Percentiles rank a stretch among this genome's conserved stretches.
Evolutionary conservation across 2,888 invertebrate genomes (phyloP).

Genomic region (Agrotis clavis): DNA sequence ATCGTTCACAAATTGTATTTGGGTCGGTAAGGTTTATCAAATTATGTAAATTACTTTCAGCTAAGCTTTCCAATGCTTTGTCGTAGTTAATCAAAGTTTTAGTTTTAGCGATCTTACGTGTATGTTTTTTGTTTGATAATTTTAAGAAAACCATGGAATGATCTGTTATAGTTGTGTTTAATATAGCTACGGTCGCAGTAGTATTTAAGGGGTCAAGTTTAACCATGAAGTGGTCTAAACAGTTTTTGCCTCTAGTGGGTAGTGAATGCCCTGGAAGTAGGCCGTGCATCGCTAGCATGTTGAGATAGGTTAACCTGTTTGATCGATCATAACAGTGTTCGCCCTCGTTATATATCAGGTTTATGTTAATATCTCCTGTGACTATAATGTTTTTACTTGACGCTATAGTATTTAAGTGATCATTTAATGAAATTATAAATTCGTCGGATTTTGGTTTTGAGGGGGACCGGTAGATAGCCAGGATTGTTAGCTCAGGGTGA

Average conservation of each 20-base stretch:
- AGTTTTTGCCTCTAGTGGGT: not conserved
- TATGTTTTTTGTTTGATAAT: not conserved
- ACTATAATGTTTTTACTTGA: not conserved
- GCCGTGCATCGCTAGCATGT: constrained; percentile 7
- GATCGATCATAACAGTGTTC: not conserved
- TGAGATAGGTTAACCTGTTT: constrained; percentile 3
- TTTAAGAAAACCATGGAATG: constrained; percentile 4
- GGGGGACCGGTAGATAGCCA: constrained; percentile 7
- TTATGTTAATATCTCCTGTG: not conserved
- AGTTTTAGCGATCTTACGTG: too few species aligned
- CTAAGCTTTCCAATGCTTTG: too few species aligned
- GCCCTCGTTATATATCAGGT: not conserved
- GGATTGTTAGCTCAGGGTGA: not conserved
- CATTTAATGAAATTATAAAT: not conserved
- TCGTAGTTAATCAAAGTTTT: too few species aligned
- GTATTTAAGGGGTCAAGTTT: not conserved
- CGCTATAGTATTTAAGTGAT: not conserved
- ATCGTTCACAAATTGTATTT: not conserved
- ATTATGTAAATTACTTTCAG: not conserved
- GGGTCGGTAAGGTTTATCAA: not conserved
- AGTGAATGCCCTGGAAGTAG: constrained; percentile 5
- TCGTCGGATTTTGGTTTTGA: not conserved
- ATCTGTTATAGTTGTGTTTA: not conserved
- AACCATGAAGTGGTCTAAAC: not conserved
- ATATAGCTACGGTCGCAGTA: not conserved